Conservation (phyloP, 1,140 invertebrate species). For the Papilio glaucus region DNA sequence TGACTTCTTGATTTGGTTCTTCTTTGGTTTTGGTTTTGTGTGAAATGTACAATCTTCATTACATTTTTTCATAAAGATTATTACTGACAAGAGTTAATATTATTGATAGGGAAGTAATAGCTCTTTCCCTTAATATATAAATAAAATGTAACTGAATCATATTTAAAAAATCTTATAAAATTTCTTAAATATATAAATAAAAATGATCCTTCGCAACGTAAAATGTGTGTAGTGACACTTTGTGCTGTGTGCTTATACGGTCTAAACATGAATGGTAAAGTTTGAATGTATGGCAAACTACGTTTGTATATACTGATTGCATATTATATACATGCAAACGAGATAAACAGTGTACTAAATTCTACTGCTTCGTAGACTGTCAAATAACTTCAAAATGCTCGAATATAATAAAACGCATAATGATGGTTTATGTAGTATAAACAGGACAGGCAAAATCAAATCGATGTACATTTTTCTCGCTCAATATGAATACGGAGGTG, state of each 20-base stretch:
- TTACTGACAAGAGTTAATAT: too few species aligned
- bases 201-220: background rate
- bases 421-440: slow-evolving; percentile 14
- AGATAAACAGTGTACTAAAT: slow-evolving; percentile 11
- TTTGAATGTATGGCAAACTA: slow-evolving; percentile 30
- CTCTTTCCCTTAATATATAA: background rate
- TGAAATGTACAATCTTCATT: too few species aligned
- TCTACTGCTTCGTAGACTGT: slow-evolving; percentile 6
- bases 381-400: slow-evolving; percentile 29
- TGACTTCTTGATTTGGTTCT: too few species aligned
- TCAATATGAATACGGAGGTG: slow-evolving; percentile 27
- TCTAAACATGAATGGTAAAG: slow-evolving; percentile 1
- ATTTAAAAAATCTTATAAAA: background rate
- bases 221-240: slow-evolving; percentile 22
- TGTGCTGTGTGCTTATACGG: slow-evolving; percentile 18
- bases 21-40: too few species aligned
- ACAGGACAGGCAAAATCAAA: slow-evolving; percentile 16
- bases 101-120: background rate
- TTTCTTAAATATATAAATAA: background rate
- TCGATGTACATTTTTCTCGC: background rate
- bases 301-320: slow-evolving; percentile 17
- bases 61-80: too few species aligned
- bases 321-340: slow-evolving; percentile 36
- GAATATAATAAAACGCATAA: slow-evolving; percentile 24
- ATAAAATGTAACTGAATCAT: background rate